Conservation (phyloP, 1,140 invertebrate species). For the Nymphalis io region DNA sequence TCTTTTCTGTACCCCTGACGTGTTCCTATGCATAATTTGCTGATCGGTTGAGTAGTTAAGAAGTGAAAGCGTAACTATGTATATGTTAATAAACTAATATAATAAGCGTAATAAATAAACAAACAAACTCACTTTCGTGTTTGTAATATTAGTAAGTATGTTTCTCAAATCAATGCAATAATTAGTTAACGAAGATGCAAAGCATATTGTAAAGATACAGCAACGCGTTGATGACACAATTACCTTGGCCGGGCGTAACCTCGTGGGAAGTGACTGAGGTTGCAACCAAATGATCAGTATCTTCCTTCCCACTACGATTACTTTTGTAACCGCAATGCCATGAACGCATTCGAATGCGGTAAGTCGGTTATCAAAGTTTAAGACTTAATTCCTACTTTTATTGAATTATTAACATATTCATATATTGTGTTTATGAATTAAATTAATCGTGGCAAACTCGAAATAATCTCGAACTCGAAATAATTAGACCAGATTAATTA, state of each 20-base stretch:
- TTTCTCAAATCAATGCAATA: not conserved
- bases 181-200: not conserved
- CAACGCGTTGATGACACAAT: conserved; percentile 49
- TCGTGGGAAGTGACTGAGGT: conserved; percentile 49
- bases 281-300: conserved; percentile 41
- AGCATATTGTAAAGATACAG: not conserved
- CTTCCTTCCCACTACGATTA: conserved; percentile 46
- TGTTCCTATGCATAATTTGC: too few species aligned
- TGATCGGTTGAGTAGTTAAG: too few species aligned
- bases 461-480: not conserved
- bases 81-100: too few species aligned
- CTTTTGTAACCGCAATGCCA: conserved; percentile 22
- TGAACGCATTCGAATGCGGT: conserved; percentile 15
- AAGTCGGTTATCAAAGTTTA: not conserved
- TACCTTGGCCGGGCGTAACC: conserved; percentile 66
- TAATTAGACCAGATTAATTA: too few species aligned
- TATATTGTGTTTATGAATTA: not conserved
- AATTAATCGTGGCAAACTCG: not conserved
- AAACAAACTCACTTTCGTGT: too few species aligned
- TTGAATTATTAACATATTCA: too few species aligned
- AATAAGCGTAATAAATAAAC: too few species aligned
- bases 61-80: too few species aligned
- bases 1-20: too few species aligned
- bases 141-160: too few species aligned
- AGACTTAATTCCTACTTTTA: not conserved